These are phyloP conservation scores for Styela plicata DNA, from an alignment of 23 tunicate genomes.

Conservation along the genomic window DNA sequence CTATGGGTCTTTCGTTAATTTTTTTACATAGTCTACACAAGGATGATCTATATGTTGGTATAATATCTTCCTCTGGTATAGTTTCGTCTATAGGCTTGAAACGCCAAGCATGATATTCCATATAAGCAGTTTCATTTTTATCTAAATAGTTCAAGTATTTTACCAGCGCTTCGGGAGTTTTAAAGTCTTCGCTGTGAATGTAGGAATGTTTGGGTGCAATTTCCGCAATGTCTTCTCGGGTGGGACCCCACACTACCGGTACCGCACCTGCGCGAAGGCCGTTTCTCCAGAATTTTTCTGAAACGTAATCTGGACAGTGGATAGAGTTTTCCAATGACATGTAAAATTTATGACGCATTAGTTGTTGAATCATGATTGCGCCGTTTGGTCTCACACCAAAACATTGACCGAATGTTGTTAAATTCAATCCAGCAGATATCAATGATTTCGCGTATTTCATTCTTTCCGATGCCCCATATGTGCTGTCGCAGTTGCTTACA, in stretches of 20 bases:
- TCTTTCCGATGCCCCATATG: constrained; percentile 21
- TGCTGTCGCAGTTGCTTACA: constrained; percentile 22
- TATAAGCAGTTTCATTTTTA: constrained; percentile 19
- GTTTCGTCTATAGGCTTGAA: constrained; percentile 5
- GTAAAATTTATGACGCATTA: constrained; percentile 1
- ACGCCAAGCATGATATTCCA: constrained; percentile 18
- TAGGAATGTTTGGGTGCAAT: constrained; percentile 12
- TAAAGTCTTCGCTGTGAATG: constrained; percentile 22
- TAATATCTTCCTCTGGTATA: background rate
- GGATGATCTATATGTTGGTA: constrained; percentile 7
- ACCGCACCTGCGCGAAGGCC: constrained; percentile 17
- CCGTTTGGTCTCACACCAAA: background rate
- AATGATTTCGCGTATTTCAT: constrained; percentile 23
- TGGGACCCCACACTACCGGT: constrained; percentile 26
- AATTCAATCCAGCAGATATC: constrained; percentile 1
- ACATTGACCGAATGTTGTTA: background rate
- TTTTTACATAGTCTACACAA: constrained; percentile 18
- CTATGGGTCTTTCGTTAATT: background rate
- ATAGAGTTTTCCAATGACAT: constrained; percentile 18
- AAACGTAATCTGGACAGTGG: constrained; percentile 23
- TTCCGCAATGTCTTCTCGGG: constrained; percentile 2
- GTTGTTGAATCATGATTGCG: background rate
- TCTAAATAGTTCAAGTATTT: constrained; percentile 9
- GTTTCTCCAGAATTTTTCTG: constrained; percentile 23
- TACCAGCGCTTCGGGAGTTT: constrained; percentile 4